Percentiles rank a stretch among this genome's conserved stretches.
Conservation (phyloP, 2,888 invertebrate genomes). For the Hyposoter dolosus region DNA sequence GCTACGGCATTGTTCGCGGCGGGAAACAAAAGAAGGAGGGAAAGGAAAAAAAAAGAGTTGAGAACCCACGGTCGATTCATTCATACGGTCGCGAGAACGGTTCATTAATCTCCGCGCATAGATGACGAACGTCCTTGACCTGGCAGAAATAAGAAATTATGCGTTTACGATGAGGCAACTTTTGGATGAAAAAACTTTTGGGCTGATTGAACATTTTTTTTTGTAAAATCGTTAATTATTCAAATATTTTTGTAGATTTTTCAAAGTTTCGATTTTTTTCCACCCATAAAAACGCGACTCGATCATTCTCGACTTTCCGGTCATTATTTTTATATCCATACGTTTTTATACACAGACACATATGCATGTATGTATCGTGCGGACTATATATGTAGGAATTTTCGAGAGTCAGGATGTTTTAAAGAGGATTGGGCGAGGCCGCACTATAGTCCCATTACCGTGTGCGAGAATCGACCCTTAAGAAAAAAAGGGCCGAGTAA, state of each 20-base stretch:
- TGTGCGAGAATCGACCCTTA: constrained; percentile 64
- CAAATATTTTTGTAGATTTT: background rate
- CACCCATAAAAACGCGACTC: constrained; percentile 14
- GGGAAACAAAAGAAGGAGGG: background rate
- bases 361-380: background rate
- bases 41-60: background rate
- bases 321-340: constrained; percentile 28
- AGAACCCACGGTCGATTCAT: constrained; percentile 57
- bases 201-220: background rate
- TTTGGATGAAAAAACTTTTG: background rate
- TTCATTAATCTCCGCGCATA: constrained; percentile 60
- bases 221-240: background rate
- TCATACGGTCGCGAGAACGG: constrained; percentile 42
- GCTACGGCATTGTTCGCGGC: constrained; percentile 36
- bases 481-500: constrained; percentile 63
- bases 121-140: constrained; percentile 65
- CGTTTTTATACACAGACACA: background rate
- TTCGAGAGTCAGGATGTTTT: constrained; percentile 67
- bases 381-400: constrained; percentile 35
- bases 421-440: constrained; percentile 64
- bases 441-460: constrained; percentile 63
- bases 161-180: constrained; percentile 9
- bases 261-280: constrained; percentile 38
- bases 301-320: constrained; percentile 43
- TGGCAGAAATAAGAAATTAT: constrained; percentile 45